Evolutionary conservation across 64 coral and sea anemone species (phyloP).

Genomic region (Actinia tenebrosa): DNA sequence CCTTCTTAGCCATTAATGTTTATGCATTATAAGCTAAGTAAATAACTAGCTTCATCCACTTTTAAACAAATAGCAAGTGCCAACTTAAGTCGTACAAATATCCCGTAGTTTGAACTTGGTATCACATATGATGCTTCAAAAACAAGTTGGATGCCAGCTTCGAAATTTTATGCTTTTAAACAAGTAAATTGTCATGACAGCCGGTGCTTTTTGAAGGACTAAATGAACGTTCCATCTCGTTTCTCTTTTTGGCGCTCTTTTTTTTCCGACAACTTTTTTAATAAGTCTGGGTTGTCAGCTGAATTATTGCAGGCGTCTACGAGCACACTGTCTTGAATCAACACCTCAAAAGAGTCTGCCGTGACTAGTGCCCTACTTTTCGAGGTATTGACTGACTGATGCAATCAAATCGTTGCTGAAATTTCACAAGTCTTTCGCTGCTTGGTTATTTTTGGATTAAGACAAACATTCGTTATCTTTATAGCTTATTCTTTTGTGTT

Average conservation of each 20-base stretch:
- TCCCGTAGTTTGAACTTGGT: not conserved
- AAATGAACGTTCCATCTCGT: not conserved
- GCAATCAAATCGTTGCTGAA: not conserved
- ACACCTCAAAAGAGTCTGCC: not conserved
- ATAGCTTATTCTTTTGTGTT: not conserved
- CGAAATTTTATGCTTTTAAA: not conserved
- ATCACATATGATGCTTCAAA: not conserved
- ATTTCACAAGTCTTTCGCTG: not conserved
- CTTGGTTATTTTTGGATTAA: slow-evolving; percentile 2
- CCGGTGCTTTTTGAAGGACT: not conserved
- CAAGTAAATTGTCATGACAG: not conserved
- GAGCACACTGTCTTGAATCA: not conserved
- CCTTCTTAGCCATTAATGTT: not conserved
- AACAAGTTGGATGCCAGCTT: not conserved
- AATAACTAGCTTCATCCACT: slow-evolving; percentile 3
- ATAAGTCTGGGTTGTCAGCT: not conserved
- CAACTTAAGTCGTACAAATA: not conserved
- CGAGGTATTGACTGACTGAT: not conserved
- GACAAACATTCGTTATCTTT: not conserved
- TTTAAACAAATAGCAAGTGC: not conserved
- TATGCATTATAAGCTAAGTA: not conserved
- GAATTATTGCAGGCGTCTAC: not conserved
- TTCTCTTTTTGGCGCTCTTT: not conserved
- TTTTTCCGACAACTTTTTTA: not conserved
- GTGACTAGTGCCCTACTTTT: not conserved